Conservation (phyloP, 2,113 vertebrate species). For the Mobula hypostoma region DNA sequence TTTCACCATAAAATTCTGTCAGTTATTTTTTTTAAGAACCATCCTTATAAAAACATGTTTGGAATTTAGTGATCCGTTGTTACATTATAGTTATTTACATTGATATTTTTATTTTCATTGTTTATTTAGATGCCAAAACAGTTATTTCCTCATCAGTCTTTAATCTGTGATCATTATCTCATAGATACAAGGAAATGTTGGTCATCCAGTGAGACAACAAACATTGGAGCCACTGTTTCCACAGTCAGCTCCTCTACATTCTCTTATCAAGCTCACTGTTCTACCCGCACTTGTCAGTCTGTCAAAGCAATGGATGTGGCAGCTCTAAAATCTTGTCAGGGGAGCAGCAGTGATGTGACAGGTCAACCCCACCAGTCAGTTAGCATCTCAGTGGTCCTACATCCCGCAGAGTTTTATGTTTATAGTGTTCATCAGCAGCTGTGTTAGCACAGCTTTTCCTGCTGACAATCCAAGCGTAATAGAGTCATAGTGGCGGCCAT, state of each 20-base stretch:
- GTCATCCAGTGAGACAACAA: conserved; percentile 53
- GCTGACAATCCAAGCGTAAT: conserved; percentile 56
- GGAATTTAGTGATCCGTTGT: background rate
- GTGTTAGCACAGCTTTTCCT: conserved; percentile 48
- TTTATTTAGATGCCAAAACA: background rate
- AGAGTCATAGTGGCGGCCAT: conserved; percentile 56
- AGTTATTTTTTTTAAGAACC: background rate
- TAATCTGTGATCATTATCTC: conserved; percentile 43
- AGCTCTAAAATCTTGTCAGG: conserved; percentile 43
- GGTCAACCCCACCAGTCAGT: conserved; percentile 47
- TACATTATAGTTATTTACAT: background rate
- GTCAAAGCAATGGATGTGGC: conserved; percentile 42
- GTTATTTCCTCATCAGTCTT: background rate
- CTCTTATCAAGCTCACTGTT: conserved; percentile 40
- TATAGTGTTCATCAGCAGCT: conserved; percentile 54
- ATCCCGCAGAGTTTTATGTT: conserved; percentile 55
- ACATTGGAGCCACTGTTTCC: conserved; percentile 6
- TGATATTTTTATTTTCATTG: background rate
- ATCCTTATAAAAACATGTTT: background rate
- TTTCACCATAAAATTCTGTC: background rate
- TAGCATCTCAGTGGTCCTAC: conserved; percentile 48
- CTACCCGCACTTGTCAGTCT: conserved; percentile 33
- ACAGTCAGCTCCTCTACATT: background rate
- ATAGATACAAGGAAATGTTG: conserved; percentile 50
- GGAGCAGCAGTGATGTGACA: conserved; percentile 29